Percentiles rank a stretch among this genome's conserved stretches.
These are phyloP conservation scores for Acrossocheilus wenchowensis DNA, from an alignment of 2,797 vertebrate genomes.

Conservation along the genomic window DNA sequence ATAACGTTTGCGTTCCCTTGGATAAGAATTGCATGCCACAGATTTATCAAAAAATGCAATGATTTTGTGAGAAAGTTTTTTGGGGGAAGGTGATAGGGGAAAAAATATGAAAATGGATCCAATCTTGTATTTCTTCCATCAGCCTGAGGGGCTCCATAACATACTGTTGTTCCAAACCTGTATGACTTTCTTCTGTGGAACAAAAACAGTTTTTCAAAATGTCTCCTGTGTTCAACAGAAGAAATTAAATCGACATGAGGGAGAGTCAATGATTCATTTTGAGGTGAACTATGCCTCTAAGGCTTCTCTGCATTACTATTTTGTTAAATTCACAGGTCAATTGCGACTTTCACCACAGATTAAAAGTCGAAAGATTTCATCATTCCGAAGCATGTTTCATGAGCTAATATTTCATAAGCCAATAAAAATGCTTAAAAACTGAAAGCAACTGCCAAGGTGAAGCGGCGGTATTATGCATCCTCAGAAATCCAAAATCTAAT, in stretches of 20 bases:
- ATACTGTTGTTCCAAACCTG: too few relatives aligned
- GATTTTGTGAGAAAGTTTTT: neutral
- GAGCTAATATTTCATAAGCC: constrained; percentile 31
- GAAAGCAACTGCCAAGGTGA: constrained; percentile 37
- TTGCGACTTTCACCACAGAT: neutral
- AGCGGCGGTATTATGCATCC: neutral
- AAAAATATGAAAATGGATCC: neutral
- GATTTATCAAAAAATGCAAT: neutral
- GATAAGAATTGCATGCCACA: neutral
- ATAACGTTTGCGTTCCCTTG: neutral
- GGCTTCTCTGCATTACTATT: neutral
- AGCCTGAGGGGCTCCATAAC: neutral
- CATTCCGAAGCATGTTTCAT: constrained; percentile 36
- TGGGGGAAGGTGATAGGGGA: neutral
- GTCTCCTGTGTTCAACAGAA: neutral
- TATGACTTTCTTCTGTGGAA: neutral
- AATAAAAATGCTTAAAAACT: constrained; percentile 50
- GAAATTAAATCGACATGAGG: neutral
- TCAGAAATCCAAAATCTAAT: neutral
- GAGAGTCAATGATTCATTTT: neutral
- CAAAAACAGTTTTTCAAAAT: neutral
- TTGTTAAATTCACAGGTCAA: neutral
- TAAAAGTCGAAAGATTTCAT: constrained; percentile 9
- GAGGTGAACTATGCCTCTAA: neutral
- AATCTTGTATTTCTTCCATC: neutral